Percentiles rank a stretch among this genome's conserved stretches.
Evolutionary conservation across 2,113 vertebrate species (phyloP).

Genomic region (Pelvicachromis taeniatus): DNA sequence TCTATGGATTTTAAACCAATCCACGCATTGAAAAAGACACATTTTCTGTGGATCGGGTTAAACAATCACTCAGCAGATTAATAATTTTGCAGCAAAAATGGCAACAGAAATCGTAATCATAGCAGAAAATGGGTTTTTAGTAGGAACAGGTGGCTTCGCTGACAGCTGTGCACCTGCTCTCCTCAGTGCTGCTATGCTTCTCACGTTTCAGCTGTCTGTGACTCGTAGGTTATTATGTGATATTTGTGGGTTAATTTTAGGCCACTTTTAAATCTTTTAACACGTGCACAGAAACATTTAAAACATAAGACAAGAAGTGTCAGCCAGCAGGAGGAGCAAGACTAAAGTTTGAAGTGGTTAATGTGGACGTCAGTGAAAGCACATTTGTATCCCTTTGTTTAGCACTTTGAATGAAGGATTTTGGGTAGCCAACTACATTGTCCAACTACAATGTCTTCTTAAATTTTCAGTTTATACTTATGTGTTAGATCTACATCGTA

Average conservation of each 20-base stretch:
- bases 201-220: slow-evolving; percentile 18
- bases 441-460: no score
- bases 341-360: background rate
- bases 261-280: background rate
- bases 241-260: slow-evolving; percentile 10
- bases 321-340: background rate
- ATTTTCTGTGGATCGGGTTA: background rate
- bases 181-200: background rate
- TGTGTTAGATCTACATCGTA: accelerated
- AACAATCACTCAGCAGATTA: background rate
- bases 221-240: background rate
- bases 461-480: background rate
- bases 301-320: background rate
- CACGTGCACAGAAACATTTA: background rate
- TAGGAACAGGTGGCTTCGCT: background rate
- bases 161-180: slow-evolving; percentile 3
- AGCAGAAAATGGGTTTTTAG: background rate
- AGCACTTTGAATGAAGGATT: background rate
- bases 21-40: background rate
- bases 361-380: background rate
- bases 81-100: background rate
- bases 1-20: background rate
- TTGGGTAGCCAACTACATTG: no score
- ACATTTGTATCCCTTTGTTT: background rate
- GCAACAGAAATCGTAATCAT: background rate